Base-by-base conservation (phyloP, 2,797 vertebrate species). In the Mionectes olivaceus region DNA sequence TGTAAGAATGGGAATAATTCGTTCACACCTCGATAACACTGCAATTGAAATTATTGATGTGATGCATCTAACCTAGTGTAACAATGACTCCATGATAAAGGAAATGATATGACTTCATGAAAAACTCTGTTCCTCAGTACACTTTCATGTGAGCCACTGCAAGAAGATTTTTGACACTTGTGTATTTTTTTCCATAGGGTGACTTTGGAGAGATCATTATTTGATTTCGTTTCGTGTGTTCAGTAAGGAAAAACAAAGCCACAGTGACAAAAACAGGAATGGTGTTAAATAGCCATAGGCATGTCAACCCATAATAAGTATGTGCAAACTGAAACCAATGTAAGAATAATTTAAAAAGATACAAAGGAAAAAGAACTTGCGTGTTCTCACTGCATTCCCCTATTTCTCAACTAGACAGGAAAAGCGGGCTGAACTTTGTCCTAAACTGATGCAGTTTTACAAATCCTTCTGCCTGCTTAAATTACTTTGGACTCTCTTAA, bases 221-320 rank as follows among this genome's bases (percentile, higher is more conserved):
- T 57, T 3, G 5, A 49, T 95, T 96, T 80, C 49, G 82, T 93
- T 93, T 95, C 80, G 77, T 75, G 82, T 76, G 82, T 78, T 83
- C 61, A 80, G 39, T 47, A 83, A 33, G n/a, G 17, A 61, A 64
- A 64, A 85, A 68, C 10, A 71, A 68, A 91, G 16, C n/a, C 44
- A 7, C 24, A 74, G 19, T 25, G 53, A 14, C 27, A 57, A 77
- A 80, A 77, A 12, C 5, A 60, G 63, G 46, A 88, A 73, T 83
- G 61, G 44, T 1, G 0, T 46, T 41, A 39, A 90, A 25, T n/a
- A 19, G 41, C 30, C 21, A 9, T 18, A 77, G 44, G 25, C 8
- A 4, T 67, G 41, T 28, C 1, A 2, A 4, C 77, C 64, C 37
- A 21, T 70, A 67, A 25, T 49, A 55, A 80, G 13, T 22, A 49